Percentiles rank a stretch among this genome's conserved stretches.
Conservation (phyloP, 2,888 invertebrate species). For the Diogma glabrata region DNA sequence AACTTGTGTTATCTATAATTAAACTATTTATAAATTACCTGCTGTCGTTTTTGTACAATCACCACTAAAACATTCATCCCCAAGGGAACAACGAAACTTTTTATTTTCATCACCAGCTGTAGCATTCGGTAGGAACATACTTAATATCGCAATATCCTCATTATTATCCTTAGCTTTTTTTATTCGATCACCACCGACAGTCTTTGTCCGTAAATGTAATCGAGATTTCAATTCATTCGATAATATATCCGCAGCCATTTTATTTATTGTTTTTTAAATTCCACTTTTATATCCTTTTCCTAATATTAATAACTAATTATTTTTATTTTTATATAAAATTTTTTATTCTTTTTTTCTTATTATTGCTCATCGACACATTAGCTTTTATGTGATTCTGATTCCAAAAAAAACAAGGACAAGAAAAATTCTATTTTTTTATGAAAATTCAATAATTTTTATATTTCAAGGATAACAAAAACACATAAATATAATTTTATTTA, state of each 20-base stretch:
- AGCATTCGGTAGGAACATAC: conserved; percentile 64
- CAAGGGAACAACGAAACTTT: conserved; percentile 66
- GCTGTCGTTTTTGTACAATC: conserved; percentile 65
- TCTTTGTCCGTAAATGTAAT: conserved; percentile 62
- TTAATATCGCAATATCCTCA: conserved; percentile 78
- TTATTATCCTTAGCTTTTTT: conserved; percentile 67
- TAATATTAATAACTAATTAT: no score
- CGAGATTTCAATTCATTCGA: conserved; percentile 67
- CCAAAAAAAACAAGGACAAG: no score
- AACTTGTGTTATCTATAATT: no score
- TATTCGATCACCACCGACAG: conserved; percentile 72
- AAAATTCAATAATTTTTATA: no score
- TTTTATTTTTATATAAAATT: background rate
- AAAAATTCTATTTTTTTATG: no score
- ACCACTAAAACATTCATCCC: conserved; percentile 62
- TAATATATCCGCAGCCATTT: conserved; percentile 64
- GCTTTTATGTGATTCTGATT: no score
- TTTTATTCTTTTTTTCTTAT: background rate
- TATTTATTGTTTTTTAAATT: conserved; percentile 14
- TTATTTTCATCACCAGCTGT: conserved; percentile 54
- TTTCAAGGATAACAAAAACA: no score
- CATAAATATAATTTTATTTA: no score
- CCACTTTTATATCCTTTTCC: no score
- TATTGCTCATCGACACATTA: no score
- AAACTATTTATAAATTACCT: no score